Conservation (phyloP, 2,888 invertebrate genomes). For the Calliscelio sp. region DNA sequence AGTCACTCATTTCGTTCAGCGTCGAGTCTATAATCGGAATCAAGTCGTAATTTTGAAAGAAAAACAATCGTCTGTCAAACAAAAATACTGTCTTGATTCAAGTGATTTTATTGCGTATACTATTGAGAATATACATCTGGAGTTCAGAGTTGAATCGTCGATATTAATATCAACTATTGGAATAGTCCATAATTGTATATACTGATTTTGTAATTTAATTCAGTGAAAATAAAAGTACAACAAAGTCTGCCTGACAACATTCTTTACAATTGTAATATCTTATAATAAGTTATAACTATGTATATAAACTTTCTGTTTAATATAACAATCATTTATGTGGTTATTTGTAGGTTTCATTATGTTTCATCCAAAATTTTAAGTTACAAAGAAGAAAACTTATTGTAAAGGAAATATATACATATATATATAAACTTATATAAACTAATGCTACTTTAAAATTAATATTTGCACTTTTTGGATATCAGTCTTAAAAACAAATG, state of each 20-base stretch:
- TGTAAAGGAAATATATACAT: no score
- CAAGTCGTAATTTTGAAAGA: conserved; percentile 77
- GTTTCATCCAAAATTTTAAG: no score
- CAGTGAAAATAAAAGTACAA: conserved; percentile 19
- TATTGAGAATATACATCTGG: conserved; percentile 12
- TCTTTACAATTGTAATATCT: conserved; percentile 17
- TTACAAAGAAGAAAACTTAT: no score
- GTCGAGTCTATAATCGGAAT: conserved; percentile 84
- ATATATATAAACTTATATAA: no score
- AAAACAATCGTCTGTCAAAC: no score
- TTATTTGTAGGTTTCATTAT: no score
- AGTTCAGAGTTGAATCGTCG: background rate
- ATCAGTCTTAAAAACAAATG: no score
- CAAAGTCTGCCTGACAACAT: conserved; percentile 10
- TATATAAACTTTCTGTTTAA: no score
- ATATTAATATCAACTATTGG: no score
- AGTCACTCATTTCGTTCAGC: conserved; percentile 83
- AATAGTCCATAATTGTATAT: conserved; percentile 23
- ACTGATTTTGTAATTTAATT: conserved; percentile 20
- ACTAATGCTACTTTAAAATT: no score
- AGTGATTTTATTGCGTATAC: conserved; percentile 28
- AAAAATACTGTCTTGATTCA: conserved; percentile 4
- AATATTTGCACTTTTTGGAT: no score
- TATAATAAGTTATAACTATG: conserved; percentile 1
- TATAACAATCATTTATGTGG: no score